Evolutionary conservation across 2,888 invertebrate species (phyloP), one percentile per base, ranked within the genome.

Genomic region (Euclidia mi): DNA sequence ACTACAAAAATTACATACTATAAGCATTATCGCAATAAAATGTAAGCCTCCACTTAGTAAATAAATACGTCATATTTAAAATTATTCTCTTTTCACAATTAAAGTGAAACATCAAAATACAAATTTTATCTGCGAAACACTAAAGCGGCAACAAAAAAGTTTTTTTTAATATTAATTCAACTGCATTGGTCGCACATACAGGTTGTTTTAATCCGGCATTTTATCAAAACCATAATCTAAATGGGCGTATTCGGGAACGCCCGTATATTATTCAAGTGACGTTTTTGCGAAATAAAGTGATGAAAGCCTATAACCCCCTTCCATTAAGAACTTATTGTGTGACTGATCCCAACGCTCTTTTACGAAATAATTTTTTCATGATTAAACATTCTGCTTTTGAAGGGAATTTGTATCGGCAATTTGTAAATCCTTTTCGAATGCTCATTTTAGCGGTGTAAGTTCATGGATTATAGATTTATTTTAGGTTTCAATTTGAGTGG

Each of bases 261-360:
- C 58, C 65, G 78, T 81, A 74, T 76, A 82, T 85, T 79, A 87
- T 81, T 82, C 72, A 74, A 75, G 71, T 79, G 81, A 77, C 79
- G 70, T 82, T 85, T 85, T 84, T 84, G 76, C 56, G 68, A 81
- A 81, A 82, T 80, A 81, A 77, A 65, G 69, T 76, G 85, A 81
- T 81, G 82, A 86, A 85, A 85, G 82, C 83, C 79, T 78, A 79
- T 87, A 88, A 87, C 86, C 87, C 87, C 49, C 73, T 65, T 79
- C 82, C 85, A 87, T 87, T 87, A 87, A 85, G 83, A 83, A 82
- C 83, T 85, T 80, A 83, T 85, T 85, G 83, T 79, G 78, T 68
- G 75, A 68, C 63, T 78, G 74, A 79, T 79, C 76, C 75, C 71
- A 9, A 51, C 50, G 71, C 76, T 77, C 74, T 81, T 78, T 76